Conservation (phyloP, 2,888 invertebrate species). For the Aphrophora alni region DNA sequence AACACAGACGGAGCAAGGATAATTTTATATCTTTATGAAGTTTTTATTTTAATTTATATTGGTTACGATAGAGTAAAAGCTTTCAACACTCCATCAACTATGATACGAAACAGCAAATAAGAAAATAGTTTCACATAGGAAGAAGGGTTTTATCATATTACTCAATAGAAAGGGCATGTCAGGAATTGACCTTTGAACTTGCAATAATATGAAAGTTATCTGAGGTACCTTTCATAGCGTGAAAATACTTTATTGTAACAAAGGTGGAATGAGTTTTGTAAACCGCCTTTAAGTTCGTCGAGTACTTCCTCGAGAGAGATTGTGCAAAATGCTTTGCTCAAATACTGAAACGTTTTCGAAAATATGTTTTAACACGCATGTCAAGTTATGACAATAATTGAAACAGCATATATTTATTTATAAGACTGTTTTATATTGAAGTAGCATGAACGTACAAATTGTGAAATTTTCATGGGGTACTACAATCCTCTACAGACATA, state of each 20-base stretch:
- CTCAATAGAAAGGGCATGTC: not conserved
- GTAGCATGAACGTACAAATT: too few species aligned
- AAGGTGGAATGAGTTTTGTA: not conserved
- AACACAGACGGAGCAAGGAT: too few species aligned
- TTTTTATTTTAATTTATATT: not conserved
- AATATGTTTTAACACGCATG: too few species aligned
- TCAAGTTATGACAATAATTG: too few species aligned
- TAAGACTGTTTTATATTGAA: too few species aligned
- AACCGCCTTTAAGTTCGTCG: too few species aligned
- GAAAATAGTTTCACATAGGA: too few species aligned
- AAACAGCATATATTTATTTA: too few species aligned
- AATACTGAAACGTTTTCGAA: too few species aligned
- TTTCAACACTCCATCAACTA: not conserved
- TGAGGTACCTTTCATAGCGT: not conserved
- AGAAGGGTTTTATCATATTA: not conserved
- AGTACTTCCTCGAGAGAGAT: not conserved
- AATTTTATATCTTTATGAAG: not conserved
- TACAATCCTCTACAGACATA: too few species aligned
- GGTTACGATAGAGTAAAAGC: not conserved
- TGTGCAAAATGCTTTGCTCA: not conserved
- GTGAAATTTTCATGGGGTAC: too few species aligned
- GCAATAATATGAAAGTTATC: too few species aligned
- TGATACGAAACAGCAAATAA: not conserved
- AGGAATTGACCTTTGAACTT: not conserved
- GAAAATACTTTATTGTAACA: not conserved